Conservation (phyloP, 2,797 vertebrate species). For the Amblyopsis hoosieri region DNA sequence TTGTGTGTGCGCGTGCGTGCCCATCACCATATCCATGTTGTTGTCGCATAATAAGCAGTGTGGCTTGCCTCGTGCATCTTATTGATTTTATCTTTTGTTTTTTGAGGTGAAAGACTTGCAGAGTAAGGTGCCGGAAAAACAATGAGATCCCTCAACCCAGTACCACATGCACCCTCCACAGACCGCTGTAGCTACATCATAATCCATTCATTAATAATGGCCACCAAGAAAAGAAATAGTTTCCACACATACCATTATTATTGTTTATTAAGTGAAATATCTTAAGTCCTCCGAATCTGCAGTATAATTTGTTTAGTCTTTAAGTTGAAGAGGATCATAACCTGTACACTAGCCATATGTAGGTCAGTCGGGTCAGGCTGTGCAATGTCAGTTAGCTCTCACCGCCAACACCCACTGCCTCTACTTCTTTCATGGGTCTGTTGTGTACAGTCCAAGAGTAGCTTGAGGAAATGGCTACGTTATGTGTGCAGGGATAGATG, state of each 20-base stretch:
- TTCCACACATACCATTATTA: neutral
- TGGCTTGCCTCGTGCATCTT: slow-evolving; percentile 57
- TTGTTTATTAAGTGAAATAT: too few species aligned
- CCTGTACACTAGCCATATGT: slow-evolving; percentile 59
- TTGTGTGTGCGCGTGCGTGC: neutral
- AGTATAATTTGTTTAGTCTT: neutral
- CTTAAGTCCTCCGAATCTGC: too few species aligned
- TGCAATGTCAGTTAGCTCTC: slow-evolving; percentile 42
- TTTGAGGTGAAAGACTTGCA: slow-evolving; percentile 43
- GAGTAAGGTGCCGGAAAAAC: neutral
- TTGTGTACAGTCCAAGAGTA: slow-evolving; percentile 23
- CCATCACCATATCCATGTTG: slow-evolving; percentile 42
- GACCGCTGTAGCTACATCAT: neutral
- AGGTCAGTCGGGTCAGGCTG: slow-evolving; percentile 74
- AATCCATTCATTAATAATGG: slow-evolving; percentile 31
- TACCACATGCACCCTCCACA: slow-evolving; percentile 19
- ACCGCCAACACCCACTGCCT: slow-evolving; percentile 39
- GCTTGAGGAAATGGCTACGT: slow-evolving; percentile 12
- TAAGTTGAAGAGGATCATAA: slow-evolving; percentile 56
- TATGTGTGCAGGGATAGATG: neutral
- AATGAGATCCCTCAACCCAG: slow-evolving; percentile 22
- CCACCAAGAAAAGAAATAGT: slow-evolving; percentile 1
- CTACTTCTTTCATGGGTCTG: slow-evolving; percentile 7
- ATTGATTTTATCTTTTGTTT: slow-evolving; percentile 64
- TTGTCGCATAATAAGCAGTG: slow-evolving; percentile 50